Evolutionary conservation across 2,797 vertebrate species (phyloP).

Genomic region (Falco biarmicus): DNA sequence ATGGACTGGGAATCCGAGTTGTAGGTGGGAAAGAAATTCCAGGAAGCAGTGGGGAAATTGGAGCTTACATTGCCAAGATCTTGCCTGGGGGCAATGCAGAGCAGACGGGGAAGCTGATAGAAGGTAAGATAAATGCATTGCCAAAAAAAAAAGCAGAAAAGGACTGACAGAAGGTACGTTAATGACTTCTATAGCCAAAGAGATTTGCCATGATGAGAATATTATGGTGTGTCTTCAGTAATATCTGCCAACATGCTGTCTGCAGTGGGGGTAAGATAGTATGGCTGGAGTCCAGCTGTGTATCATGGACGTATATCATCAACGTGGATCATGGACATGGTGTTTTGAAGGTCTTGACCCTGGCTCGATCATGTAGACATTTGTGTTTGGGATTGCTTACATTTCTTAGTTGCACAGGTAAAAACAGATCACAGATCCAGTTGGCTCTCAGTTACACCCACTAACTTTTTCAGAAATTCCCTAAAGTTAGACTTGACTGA

Average conservation of each 20-base stretch:
- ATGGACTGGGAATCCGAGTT: conserved; percentile 90
- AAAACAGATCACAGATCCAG: not conserved
- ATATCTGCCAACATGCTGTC: not conserved
- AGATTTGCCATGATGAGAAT: not conserved
- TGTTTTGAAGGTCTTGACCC: not conserved
- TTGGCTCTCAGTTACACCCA: not conserved
- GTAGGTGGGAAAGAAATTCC: conserved; percentile 98
- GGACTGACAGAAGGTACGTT: not conserved
- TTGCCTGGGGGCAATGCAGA: conserved; percentile 92
- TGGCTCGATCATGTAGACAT: not conserved
- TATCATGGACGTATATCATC: not conserved
- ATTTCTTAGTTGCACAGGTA: not conserved
- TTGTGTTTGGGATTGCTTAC: not conserved
- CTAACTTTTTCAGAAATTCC: not conserved
- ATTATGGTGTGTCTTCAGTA: not conserved
- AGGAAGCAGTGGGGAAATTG: conserved; percentile 89
- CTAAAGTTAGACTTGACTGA: not conserved
- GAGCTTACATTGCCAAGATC: conserved; percentile 95
- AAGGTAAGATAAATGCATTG: conserved; percentile 84
- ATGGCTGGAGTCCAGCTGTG: not conserved
- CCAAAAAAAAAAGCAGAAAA: not conserved
- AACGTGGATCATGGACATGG: accelerated
- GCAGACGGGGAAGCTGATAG: conserved; percentile 88
- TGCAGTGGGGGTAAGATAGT: not conserved
- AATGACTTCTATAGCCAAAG: not conserved